Percentiles rank a stretch among this genome's conserved stretches.
Conservation (phyloP, 2,888 invertebrate species). For the Netelia virgata region DNA sequence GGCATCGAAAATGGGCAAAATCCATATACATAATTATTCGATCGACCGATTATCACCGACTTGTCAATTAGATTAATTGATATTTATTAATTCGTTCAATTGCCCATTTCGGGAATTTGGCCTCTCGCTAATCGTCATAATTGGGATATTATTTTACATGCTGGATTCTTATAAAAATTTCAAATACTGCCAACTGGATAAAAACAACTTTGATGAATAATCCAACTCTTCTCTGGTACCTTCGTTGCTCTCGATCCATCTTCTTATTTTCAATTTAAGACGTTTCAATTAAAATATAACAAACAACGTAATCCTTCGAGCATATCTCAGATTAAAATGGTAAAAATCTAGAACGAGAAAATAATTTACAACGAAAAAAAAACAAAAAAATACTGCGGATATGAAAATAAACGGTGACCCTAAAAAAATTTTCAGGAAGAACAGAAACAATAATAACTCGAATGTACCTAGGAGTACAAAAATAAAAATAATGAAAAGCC, state of each 20-base stretch:
- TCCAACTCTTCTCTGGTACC: background rate
- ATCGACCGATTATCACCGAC: background rate
- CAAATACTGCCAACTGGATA: slow-evolving; percentile 18
- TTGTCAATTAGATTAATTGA: background rate
- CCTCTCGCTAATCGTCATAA: background rate
- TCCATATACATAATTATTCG: background rate
- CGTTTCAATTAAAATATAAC: background rate
- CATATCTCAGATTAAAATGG: too few relatives aligned
- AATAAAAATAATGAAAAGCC: slow-evolving; percentile 9
- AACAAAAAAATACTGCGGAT: background rate
- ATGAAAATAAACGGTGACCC: background rate
- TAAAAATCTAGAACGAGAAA: too few relatives aligned
- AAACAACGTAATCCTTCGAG: too few relatives aligned
- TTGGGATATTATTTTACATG: slow-evolving; percentile 36
- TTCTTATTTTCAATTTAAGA: background rate
- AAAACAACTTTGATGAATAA: slow-evolving; percentile 35
- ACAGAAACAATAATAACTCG: background rate
- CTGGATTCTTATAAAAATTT: slow-evolving; percentile 34
- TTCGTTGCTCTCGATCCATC: background rate
- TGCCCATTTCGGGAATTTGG: background rate
- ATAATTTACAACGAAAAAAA: background rate
- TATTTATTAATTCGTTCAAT: background rate
- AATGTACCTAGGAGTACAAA: background rate
- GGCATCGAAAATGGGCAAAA: slow-evolving; percentile 25
- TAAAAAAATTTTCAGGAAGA: background rate